Evolutionary conservation across 2,888 invertebrate species (phyloP).

Genomic region (Troglohyphantes excavatus): DNA sequence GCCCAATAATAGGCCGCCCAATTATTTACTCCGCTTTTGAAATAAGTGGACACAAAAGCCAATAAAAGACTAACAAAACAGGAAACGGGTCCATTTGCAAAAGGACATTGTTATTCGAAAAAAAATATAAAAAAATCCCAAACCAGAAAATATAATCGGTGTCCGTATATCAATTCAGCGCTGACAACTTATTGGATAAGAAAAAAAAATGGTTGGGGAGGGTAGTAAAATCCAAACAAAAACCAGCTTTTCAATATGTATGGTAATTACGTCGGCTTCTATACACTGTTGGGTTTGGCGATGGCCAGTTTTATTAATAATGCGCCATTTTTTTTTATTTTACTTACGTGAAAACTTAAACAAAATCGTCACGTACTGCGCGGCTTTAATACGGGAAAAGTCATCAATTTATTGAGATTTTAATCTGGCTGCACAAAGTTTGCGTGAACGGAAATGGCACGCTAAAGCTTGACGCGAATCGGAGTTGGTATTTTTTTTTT

Average conservation of each 20-base stretch:
- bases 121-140: too few species aligned
- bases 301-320: slow-evolving; percentile 24
- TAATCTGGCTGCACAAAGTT: slow-evolving; percentile 12
- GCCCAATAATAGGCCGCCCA: slow-evolving; percentile 19
- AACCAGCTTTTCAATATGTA: slow-evolving; percentile 29
- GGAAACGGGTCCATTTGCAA: not conserved
- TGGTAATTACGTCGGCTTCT: slow-evolving; percentile 27
- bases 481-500: too few species aligned
- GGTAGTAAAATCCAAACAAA: slow-evolving; percentile 12
- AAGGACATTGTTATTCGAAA: slow-evolving; percentile 12
- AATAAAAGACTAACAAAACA: not conserved
- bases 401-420: slow-evolving; percentile 53
- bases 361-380: slow-evolving; percentile 46
- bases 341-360: slow-evolving; percentile 42
- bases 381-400: slow-evolving; percentile 13
- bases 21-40: slow-evolving; percentile 36
- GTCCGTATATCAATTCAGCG: not conserved
- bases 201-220: not conserved
- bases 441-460: slow-evolving; percentile 10
- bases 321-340: not conserved
- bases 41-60: slow-evolving; percentile 25
- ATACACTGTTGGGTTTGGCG: not conserved
- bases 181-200: slow-evolving; percentile 17
- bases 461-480: too few species aligned
- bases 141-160: not conserved